A percentile compares a stretch with the other conserved stretches of the same genome.
Conservation (phyloP, 2,113 vertebrate genomes). For the Calonectris borealis region DNA sequence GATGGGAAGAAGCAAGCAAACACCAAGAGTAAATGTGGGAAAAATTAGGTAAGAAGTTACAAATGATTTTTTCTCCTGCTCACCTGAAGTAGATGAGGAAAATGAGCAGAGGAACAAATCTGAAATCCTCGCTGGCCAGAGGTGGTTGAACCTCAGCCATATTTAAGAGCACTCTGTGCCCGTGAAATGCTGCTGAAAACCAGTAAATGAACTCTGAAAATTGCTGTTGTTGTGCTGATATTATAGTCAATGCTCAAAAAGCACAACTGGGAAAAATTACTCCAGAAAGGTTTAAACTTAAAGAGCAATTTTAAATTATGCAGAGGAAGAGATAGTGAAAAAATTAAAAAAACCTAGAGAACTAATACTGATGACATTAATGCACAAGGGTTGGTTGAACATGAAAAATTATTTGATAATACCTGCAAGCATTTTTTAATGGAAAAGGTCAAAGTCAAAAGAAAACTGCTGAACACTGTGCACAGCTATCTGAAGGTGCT, state of each 20-base stretch:
- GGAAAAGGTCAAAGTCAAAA: not conserved
- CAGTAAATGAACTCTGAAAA: not conserved
- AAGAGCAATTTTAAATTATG: not conserved
- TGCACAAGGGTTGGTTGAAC: not conserved
- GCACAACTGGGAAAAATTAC: not conserved
- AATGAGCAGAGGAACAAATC: rapidly evolving
- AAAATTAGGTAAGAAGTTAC: not conserved
- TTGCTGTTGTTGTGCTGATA: not conserved
- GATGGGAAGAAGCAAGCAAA: not conserved
- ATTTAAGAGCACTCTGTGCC: rapidly evolving
- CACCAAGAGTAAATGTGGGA: not conserved
- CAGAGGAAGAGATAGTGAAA: not conserved
- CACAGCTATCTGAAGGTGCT: not conserved
- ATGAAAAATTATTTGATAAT: not conserved
- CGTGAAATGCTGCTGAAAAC: not conserved
- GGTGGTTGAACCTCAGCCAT: not conserved
- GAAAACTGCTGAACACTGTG: not conserved
- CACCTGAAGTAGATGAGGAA: not conserved
- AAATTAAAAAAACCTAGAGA: not conserved
- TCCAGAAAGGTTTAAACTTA: not conserved
- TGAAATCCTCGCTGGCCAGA: not conserved
- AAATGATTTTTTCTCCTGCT: not conserved
- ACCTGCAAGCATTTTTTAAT: not conserved
- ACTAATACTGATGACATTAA: not conserved
- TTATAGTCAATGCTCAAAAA: not conserved